These are phyloP conservation scores for Cossypha dichroa DNA, from an alignment of 2,797 vertebrate species.

Conservation along the genomic window DNA sequence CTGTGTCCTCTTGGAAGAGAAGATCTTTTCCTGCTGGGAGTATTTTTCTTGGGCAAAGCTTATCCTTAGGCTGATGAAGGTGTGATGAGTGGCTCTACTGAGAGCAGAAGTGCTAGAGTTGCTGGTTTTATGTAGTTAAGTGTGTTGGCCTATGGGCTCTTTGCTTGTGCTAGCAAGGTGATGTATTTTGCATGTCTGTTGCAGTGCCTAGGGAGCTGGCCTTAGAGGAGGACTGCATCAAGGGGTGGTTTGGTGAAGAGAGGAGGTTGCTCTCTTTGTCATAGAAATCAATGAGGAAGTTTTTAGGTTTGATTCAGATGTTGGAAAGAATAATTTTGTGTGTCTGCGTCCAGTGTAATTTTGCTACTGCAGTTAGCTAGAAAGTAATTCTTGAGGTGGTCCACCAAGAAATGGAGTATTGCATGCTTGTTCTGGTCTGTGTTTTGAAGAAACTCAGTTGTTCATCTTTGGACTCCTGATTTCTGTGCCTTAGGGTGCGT, in stretches of 20 bases:
- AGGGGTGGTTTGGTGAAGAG: not conserved
- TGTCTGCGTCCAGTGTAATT: not conserved
- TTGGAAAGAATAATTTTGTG: not conserved
- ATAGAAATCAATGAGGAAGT: not conserved
- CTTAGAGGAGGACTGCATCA: not conserved
- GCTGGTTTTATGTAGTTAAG: not conserved
- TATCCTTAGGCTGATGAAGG: not conserved
- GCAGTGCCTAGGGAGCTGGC: not conserved
- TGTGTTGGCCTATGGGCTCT: not conserved
- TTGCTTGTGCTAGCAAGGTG: not conserved
- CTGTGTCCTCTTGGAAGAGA: not conserved
- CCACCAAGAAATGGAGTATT: not conserved
- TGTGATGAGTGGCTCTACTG: not conserved
- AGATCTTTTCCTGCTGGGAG: not conserved
- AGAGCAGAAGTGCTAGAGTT: not conserved
- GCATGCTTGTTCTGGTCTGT: not conserved
- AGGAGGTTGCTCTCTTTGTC: not conserved
- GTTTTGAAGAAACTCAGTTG: not conserved
- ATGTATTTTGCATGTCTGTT: rapidly evolving
- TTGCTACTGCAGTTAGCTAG: not conserved
- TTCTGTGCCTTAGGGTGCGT: not conserved
- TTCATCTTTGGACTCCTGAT: not conserved
- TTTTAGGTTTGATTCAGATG: not conserved
- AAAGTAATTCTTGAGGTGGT: not conserved
- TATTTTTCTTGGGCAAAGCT: not conserved